These are phyloP conservation scores for Asobara japonica DNA, from an alignment of 1,140 invertebrate genomes.

Conservation along the genomic window DNA sequence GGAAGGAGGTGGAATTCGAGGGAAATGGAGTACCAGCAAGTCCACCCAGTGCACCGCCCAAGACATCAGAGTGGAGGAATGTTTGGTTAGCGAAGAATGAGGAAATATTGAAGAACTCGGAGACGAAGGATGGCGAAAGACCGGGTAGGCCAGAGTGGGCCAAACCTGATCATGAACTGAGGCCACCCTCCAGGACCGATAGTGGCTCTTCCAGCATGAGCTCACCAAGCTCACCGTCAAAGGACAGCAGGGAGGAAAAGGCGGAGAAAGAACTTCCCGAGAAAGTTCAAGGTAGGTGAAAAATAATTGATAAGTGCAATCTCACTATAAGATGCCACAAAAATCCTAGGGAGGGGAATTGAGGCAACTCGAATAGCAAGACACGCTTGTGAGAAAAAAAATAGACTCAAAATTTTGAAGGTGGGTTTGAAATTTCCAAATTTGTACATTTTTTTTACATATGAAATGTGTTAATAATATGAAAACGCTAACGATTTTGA, in stretches of 20 bases:
- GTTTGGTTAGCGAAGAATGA: conserved; percentile 62
- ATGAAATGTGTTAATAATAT: no score
- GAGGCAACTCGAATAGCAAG: no score
- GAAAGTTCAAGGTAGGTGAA: conserved; percentile 51
- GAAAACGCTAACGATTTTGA: no score
- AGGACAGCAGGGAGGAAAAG: conserved; percentile 62
- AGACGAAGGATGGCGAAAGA: conserved; percentile 43
- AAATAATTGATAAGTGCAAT: not conserved
- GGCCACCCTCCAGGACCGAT: conserved; percentile 57
- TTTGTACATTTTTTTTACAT: no score
- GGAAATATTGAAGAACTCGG: conserved; percentile 55
- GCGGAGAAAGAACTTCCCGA: conserved; percentile 60
- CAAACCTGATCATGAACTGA: conserved; percentile 56
- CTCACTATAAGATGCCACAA: no score
- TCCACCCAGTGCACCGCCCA: conserved; percentile 53
- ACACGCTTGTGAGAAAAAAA: no score
- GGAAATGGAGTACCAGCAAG: conserved; percentile 51
- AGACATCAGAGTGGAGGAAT: conserved; percentile 61
- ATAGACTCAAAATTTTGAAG: no score
- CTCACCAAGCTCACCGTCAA: conserved; percentile 59
- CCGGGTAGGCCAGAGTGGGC: conserved; percentile 58
- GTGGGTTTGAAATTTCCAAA: no score
- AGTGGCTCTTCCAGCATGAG: conserved; percentile 63
- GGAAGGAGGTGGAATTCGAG: conserved; percentile 47
- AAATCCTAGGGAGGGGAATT: no score